Evolutionary conservation across 2,888 invertebrate genomes (phyloP).

Genomic region (Xestobium rufovillosum): DNA sequence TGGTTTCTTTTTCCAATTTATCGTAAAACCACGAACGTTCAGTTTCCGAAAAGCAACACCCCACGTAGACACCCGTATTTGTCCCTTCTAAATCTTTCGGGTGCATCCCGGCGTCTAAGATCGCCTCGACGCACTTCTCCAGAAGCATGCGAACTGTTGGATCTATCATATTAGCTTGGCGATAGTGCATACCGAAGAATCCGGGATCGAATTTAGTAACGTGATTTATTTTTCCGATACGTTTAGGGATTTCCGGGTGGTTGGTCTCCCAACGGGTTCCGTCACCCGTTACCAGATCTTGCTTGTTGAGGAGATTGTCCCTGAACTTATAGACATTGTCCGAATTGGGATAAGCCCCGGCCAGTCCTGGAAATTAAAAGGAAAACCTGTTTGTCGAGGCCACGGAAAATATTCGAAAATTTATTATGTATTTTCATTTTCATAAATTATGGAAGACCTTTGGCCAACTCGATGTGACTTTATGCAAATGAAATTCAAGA

Average conservation of each 20-base stretch:
- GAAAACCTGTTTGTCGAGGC: too few species aligned
- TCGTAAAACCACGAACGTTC: constrained; percentile 68
- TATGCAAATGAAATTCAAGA: too few species aligned
- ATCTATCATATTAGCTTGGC: constrained; percentile 54
- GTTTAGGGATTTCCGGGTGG: constrained; percentile 50
- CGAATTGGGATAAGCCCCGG: constrained; percentile 72
- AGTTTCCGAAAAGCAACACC: constrained; percentile 69
- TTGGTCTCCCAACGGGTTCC: constrained; percentile 66
- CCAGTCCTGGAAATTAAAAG: too few species aligned
- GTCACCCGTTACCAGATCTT: constrained; percentile 78
- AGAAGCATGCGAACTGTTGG: constrained; percentile 52
- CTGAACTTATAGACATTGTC: constrained; percentile 63
- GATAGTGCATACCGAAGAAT: constrained; percentile 57
- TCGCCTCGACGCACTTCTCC: constrained; percentile 53
- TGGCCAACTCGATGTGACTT: too few species aligned
- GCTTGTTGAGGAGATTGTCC: constrained; percentile 64
- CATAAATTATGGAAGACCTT: too few species aligned
- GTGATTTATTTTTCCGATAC: constrained; percentile 59
- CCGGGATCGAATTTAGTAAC: constrained; percentile 49
- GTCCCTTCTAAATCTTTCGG: constrained; percentile 63
- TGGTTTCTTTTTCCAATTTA: constrained; percentile 50
- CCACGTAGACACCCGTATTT: constrained; percentile 73
- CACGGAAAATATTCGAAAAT: too few species aligned
- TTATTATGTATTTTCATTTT: too few species aligned
- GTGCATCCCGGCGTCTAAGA: constrained; percentile 57